Evolutionary conservation across 2,113 vertebrate species (phyloP), one percentile per base, ranked within the genome.

Genomic region (Amazona guildingii): DNA sequence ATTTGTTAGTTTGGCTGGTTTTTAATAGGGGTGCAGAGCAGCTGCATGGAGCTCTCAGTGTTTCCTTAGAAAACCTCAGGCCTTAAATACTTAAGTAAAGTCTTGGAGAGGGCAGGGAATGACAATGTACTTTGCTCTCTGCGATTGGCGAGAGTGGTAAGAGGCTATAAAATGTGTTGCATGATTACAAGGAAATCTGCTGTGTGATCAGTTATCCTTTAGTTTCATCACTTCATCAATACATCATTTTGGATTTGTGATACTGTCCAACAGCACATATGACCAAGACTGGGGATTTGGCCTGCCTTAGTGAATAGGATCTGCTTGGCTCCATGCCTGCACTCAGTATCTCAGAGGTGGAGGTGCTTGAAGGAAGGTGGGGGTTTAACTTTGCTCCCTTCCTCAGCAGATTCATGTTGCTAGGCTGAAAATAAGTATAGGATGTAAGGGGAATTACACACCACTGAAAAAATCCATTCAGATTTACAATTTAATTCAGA

Each of bases 1-100:
- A 92, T 88, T 92, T 86, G 86, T 96, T 96, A 96, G 83, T 95
- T 97, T 96, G 88, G 90, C 91, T 94, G 69, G 9, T 81, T 82
- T 92, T 92, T 93, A 93, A 96, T 88, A 72, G 86, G 88, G 86
- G 79, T 49, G 54, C 52, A 77, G 49, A 61, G n/a, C 96, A 97
- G 91, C 88, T 95, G 95, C 81, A 69, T 0, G 0, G 25, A 84
- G 74, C 66, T 94, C 73, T 92, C 48, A 73, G 80, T 52, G 48
- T 67, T 88, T 79, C 69, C 93, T 95, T 92, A 93, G 91, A 94
- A 95, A 97, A 92, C 41, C 37, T 62, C 63, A 27, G 44, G 31
- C 70, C 69, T 83, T 79, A 78, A 90, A 93, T 24, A 87, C 94
- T 49, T 41, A 96, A 63, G 27, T 2, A 14, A 79, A 64, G 4